Conservation (phyloP, 1,140 invertebrate species). For the Neelides sp. region DNA sequence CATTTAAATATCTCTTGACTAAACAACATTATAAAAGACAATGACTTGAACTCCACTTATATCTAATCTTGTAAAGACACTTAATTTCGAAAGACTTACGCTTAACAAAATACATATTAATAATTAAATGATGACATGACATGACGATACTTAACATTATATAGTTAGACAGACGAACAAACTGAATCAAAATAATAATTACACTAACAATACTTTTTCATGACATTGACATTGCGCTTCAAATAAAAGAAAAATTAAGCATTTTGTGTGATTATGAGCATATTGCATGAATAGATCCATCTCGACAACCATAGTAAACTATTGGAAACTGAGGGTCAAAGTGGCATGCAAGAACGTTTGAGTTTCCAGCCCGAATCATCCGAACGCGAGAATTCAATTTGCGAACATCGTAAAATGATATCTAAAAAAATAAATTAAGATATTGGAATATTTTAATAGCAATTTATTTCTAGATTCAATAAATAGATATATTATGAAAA, state of each 20-base stretch:
- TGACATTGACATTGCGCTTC: too few relatives aligned
- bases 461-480: not conserved
- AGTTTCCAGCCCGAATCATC: not conserved
- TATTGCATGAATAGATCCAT: slow-evolving; percentile 11
- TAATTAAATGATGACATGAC: too few relatives aligned
- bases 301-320: slow-evolving; percentile 18
- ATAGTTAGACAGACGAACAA: too few relatives aligned
- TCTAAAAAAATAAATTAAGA: slow-evolving; percentile 9
- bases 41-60: too few relatives aligned
- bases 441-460: not conserved
- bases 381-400: slow-evolving; percentile 16
- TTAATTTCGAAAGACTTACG: too few relatives aligned
- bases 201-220: not conserved
- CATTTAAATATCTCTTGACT: too few relatives aligned
- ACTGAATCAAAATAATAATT: slow-evolving; percentile 16
- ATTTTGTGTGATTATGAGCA: not conserved
- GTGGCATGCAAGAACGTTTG: slow-evolving; percentile 16
- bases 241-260: not conserved
- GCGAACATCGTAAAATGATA: slow-evolving; percentile 23
- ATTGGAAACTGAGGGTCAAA: slow-evolving; percentile 19
- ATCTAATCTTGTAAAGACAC: too few relatives aligned
- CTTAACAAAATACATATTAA: too few relatives aligned
- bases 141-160: too few relatives aligned
- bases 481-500: not conserved
- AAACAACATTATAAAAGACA: too few relatives aligned